Percentiles rank a stretch among this genome's conserved stretches.
Evolutionary conservation across 2,888 invertebrate genomes (phyloP).

Genomic region (Actias luna): DNA sequence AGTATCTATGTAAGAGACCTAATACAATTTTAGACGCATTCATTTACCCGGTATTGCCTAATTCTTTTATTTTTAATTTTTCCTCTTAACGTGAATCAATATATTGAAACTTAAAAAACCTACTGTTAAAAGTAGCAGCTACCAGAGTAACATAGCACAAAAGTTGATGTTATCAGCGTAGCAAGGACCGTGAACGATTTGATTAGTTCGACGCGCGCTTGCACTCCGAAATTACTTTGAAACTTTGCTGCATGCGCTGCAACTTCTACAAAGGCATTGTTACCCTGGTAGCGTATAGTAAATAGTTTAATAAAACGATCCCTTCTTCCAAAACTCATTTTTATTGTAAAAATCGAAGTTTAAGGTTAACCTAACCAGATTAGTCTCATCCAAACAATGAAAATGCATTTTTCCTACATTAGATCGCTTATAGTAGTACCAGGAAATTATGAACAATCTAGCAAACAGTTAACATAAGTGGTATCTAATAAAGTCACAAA

Average conservation of each 20-base stretch:
- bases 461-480: conserved; percentile 6
- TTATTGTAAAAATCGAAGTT: not conserved
- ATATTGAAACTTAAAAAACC: not conserved
- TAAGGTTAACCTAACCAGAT: not conserved
- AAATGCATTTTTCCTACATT: conserved; percentile 1
- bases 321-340: not conserved
- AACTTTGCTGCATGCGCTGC: conserved; percentile 59
- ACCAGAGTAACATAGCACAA: conserved; percentile 58
- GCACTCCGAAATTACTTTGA: conserved; percentile 78
- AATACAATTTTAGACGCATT: too few species aligned
- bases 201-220: conserved; percentile 77
- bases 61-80: not conserved
- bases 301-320: conserved; percentile 16
- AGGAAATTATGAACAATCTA: conserved; percentile 17
- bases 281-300: conserved; percentile 47
- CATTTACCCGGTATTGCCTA: too few species aligned
- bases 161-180: conserved; percentile 63
- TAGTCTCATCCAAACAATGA: not conserved
- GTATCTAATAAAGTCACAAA: conserved; percentile 65
- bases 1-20: too few species aligned
- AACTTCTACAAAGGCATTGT: conserved; percentile 54
- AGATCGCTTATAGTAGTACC: conserved; percentile 10
- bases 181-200: conserved; percentile 77
- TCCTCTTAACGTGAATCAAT: not conserved
- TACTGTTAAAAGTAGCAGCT: conserved; percentile 27